phyloP scores from a whole-genome alignment of 2,113 vertebrate species.

The Hippocampus guttulatus region DNA sequence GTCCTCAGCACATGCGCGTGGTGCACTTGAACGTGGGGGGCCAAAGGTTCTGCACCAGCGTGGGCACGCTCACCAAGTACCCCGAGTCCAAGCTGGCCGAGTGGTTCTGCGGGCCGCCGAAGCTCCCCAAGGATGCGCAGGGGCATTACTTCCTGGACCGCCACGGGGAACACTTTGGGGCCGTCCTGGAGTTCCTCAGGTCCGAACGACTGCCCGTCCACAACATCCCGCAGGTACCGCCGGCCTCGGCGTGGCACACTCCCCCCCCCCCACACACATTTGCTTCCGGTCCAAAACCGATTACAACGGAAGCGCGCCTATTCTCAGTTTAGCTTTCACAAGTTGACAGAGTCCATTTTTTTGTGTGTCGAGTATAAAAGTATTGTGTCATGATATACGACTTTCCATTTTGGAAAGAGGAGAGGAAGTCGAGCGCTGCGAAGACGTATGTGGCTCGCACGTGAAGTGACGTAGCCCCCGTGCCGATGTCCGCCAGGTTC shows the following conservation, averaged over 20 bases:
- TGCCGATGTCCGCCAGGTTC: slow-evolving; percentile 53
- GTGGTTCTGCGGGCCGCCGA: slow-evolving; percentile 70
- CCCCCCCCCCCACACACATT: too few species aligned
- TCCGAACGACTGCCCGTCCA: slow-evolving; percentile 74
- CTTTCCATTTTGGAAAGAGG: too few species aligned
- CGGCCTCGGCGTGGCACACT: too few species aligned
- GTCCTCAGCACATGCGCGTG: slow-evolving; percentile 63
- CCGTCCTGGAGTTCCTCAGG: slow-evolving; percentile 84
- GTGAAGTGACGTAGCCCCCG: slow-evolving; percentile 2
- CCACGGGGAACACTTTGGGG: slow-evolving; percentile 78
- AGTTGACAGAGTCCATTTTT: too few species aligned
- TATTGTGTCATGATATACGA: too few species aligned
- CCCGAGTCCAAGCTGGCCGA: slow-evolving; percentile 80
- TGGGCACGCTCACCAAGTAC: slow-evolving; percentile 79
- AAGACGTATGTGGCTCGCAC: background rate
- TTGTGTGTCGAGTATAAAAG: too few species aligned
- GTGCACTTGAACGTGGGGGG: slow-evolving; percentile 86
- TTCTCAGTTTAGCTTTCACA: too few species aligned
- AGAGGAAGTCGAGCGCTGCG: background rate
- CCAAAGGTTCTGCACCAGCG: slow-evolving; percentile 75
- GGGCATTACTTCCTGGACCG: slow-evolving; percentile 87
- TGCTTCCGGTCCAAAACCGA: too few species aligned
- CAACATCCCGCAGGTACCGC: slow-evolving; percentile 68
- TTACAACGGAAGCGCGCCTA: too few species aligned
- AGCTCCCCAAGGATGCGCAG: slow-evolving; percentile 64